Base-by-base conservation (phyloP, 2,888 invertebrate species). In the Homarus gammarus region DNA sequence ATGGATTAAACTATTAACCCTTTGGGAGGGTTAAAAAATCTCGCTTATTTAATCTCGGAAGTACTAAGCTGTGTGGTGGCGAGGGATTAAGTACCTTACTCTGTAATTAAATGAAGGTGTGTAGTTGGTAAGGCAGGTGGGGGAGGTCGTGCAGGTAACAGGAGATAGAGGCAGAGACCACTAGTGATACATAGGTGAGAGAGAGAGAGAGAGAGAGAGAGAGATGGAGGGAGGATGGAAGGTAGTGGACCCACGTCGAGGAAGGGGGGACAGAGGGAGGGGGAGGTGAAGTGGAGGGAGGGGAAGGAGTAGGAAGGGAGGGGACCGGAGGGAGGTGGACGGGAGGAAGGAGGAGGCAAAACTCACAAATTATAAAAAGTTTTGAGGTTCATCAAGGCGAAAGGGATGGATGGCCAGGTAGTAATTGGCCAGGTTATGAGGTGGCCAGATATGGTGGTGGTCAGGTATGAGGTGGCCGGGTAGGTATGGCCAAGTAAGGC, bases 261-360 rank as follows among this genome's bases (percentile, higher is more conserved):
- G 40, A 33, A 40, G n/a, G 33, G 40, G 40, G 75, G 31, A 12
- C 12, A 64, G 6, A 6, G 22, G 31, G 18, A 18, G 6, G 22
- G 22, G 31, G 22, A 31, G 18, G 5, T 64, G 22, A 5, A 64
- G 22, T n/a, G 12, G 31, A 77, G 77, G n/a, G n/a, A n/a, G n/a
- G n/a, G n/a, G n/a, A n/a, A n/a, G n/a, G n/a, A n/a, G n/a, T n/a
- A n/a, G n/a, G n/a, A n/a, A n/a, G n/a, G n/a, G n/a, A n/a, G n/a
- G n/a, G n/a, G n/a, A n/a, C n/a, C n/a, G n/a, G 79, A 79, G 79
- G 79, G 51, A 73, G 84, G 33, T 38, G 72, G 70, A 38, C 22
- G 70, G 40, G 51, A 72, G 40, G 38, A 38, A 38, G 82, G 8
- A n/a, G 40, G 49, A 33, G 49, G 3, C 18, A n/a, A 3, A 10